A percentile compares a stretch with the other conserved stretches of the same genome.
phyloP scores from a whole-genome alignment of 2,113 vertebrate genomes.

The Xyliphius kryptos region DNA sequence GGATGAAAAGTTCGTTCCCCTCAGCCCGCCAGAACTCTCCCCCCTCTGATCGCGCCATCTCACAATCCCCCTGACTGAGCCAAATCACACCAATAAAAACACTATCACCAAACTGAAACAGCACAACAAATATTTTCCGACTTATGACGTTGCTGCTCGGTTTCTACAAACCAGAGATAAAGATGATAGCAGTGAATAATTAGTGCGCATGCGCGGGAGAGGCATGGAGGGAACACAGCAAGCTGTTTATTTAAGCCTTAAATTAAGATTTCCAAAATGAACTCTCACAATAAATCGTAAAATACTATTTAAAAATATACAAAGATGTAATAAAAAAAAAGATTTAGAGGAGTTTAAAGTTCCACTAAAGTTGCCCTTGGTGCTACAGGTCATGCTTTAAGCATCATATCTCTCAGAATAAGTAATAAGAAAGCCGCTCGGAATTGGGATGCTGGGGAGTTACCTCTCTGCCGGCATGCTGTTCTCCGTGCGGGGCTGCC shows the following conservation, averaged over 20 bases:
- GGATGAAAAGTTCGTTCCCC: background rate
- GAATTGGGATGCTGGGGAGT: too few relatives aligned
- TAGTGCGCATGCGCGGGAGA: constrained; percentile 20
- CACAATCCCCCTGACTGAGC: too few relatives aligned
- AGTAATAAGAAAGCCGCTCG: too few relatives aligned
- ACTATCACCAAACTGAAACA: fast-evolving
- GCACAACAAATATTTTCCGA: too few relatives aligned
- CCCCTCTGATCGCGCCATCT: constrained; percentile 21
- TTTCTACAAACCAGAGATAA: too few relatives aligned
- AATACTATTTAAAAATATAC: background rate
- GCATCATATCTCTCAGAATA: background rate
- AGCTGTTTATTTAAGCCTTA: background rate
- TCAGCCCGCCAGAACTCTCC: constrained; percentile 28
- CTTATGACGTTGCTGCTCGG: too few relatives aligned
- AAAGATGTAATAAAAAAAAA: background rate
- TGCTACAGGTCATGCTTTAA: too few relatives aligned
- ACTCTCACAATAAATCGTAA: background rate
- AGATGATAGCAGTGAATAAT: too few relatives aligned
- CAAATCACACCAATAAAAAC: fast-evolving
- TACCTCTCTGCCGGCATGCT: constrained; percentile 54
- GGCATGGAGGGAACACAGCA: constrained; percentile 9
- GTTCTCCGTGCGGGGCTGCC: background rate
- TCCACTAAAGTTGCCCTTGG: too few relatives aligned
- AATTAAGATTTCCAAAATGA: background rate
- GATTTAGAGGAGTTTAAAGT: too few relatives aligned